Evolutionary conservation across 2,113 vertebrate species (phyloP).

Genomic region (Leucopsar rothschildi): DNA sequence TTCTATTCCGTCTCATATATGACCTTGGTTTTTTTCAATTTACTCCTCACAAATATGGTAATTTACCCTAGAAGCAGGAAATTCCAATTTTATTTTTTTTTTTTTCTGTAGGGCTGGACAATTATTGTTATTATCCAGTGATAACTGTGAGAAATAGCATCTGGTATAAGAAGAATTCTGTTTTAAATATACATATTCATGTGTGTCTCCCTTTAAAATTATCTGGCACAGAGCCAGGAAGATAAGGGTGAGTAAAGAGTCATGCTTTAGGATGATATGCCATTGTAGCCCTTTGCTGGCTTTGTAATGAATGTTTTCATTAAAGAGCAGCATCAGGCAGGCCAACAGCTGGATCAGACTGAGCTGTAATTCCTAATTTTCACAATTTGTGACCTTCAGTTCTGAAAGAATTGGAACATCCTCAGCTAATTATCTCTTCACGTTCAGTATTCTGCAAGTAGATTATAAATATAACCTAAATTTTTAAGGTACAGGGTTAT

Average conservation of each 20-base stretch:
- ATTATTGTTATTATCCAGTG: not conserved
- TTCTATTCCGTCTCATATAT: not conserved
- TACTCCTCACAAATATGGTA: not conserved
- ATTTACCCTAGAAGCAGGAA: not conserved
- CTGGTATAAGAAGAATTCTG: not conserved
- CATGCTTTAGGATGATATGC: not conserved
- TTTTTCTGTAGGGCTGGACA: not conserved
- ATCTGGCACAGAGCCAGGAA: not conserved
- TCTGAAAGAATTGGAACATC: not conserved
- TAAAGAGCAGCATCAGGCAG: not conserved
- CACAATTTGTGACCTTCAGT: not conserved
- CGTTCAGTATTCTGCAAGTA: not conserved
- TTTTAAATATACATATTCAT: not conserved
- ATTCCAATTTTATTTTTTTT: not conserved
- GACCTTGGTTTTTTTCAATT: not conserved
- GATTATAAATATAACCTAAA: not conserved
- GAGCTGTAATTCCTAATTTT: not conserved
- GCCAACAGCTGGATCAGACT: not conserved
- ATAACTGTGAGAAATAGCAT: not conserved
- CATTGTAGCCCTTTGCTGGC: not conserved
- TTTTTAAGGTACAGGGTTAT: not conserved
- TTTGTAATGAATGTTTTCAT: constrained; percentile 24
- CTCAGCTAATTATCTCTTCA: not conserved
- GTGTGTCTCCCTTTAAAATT: not conserved
- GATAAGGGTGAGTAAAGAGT: not conserved